Conservation (phyloP, 2,797 vertebrate species). For the Dendrocincla tyrannina region DNA sequence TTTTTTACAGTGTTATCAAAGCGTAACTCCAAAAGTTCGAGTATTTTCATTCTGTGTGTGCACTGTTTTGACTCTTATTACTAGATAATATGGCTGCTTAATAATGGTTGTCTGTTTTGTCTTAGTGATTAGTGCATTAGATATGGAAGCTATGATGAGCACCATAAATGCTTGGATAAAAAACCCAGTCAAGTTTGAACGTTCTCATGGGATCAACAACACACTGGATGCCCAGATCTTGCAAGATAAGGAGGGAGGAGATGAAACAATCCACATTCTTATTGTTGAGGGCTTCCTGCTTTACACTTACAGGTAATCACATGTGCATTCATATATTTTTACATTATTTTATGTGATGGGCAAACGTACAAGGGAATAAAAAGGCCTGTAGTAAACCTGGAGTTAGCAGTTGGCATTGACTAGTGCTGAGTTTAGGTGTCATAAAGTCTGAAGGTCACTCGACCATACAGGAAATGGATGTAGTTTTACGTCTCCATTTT, state of each 20-base stretch:
- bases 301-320: conserved; percentile 85
- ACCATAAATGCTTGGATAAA: conserved; percentile 89
- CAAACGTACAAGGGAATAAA: background rate
- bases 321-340: background rate
- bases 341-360: background rate
- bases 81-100: background rate
- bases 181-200: conserved; percentile 91
- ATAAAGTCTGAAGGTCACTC: fast-evolving
- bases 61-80: background rate
- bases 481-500: background rate
- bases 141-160: conserved; percentile 94
- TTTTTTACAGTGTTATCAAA: conserved; percentile 59
- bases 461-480: background rate
- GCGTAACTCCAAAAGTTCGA: background rate
- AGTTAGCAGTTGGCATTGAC: background rate
- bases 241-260: conserved; percentile 65
- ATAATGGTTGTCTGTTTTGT: background rate
- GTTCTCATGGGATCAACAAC: conserved; percentile 91
- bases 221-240: conserved; percentile 79
- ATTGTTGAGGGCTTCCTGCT: conserved; percentile 93
- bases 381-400: background rate
- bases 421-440: background rate
- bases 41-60: background rate
- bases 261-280: conserved; percentile 84
- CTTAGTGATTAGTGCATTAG: conserved; percentile 87